phyloP scores from a whole-genome alignment of 2,113 vertebrate genomes.

The Irena cyanogastra region DNA sequence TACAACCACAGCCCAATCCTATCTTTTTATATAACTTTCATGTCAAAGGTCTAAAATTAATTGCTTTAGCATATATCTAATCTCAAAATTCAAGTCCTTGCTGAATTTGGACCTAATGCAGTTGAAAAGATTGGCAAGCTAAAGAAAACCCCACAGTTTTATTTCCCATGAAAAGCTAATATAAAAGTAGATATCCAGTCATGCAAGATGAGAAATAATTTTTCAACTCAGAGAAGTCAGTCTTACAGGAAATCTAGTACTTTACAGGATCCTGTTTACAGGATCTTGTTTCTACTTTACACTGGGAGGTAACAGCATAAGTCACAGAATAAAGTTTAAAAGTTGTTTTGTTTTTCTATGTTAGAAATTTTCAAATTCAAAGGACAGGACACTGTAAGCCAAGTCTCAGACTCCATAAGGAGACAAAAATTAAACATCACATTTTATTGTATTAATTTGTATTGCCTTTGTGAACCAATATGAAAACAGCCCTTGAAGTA shows the following conservation, averaged over 20 bases:
- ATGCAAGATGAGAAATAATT: not conserved
- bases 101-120: not conserved
- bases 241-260: not conserved
- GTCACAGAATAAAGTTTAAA: not conserved
- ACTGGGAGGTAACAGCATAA: not conserved
- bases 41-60: not conserved
- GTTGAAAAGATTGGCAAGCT: not conserved
- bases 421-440: not conserved
- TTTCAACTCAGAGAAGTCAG: not conserved
- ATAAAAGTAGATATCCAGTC: not conserved
- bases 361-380: not conserved
- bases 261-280: not conserved
- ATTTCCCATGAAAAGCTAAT: not conserved
- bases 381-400: not conserved
- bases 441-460: not conserved
- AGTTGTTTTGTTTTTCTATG: not conserved
- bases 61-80: not conserved
- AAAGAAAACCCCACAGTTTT: not conserved
- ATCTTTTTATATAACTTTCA: not conserved
- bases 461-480: not conserved
- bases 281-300: too few species aligned
- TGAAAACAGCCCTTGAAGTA: not conserved
- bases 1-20: not conserved
- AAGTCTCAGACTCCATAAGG: not conserved
- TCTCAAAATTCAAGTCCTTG: not conserved